Evolutionary conservation across 2,113 vertebrate species (phyloP).

Genomic region (Serranochromis macrocephalus): DNA sequence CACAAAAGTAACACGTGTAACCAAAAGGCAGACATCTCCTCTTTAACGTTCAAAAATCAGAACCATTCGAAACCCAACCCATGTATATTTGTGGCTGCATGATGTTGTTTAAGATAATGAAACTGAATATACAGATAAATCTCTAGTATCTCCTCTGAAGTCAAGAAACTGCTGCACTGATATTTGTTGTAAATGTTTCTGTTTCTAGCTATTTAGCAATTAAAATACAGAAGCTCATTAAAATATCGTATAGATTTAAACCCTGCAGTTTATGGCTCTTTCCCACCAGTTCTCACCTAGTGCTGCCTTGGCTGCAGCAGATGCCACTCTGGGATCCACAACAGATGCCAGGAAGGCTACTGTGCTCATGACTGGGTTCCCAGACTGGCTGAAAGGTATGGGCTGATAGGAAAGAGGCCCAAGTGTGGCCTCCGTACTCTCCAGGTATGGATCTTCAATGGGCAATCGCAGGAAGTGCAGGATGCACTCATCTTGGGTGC

Average conservation of each 20-base stretch:
- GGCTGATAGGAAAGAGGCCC: constrained; percentile 94
- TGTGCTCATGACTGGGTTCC: constrained; percentile 97
- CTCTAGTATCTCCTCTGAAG: neutral
- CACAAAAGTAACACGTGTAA: neutral
- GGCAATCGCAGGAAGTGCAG: constrained; percentile 92
- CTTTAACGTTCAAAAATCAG: fast-evolving
- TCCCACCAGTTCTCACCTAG: constrained; percentile 70
- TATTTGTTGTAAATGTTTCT: neutral
- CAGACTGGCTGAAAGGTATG: constrained; percentile 94
- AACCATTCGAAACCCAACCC: neutral
- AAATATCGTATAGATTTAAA: neutral
- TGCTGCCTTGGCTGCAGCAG: constrained; percentile 89
- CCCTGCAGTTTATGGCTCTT: neutral
- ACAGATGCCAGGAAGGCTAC: constrained; percentile 96
- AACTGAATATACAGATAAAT: neutral
- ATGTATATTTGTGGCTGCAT: neutral
- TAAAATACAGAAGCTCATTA: neutral
- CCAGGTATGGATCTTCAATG: constrained; percentile 93
- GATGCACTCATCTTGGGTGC: constrained; percentile 96
- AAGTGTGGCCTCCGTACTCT: constrained; percentile 83
- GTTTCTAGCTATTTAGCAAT: neutral
- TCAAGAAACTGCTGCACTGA: neutral
- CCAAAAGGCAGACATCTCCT: neutral
- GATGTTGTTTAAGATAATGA: neutral
- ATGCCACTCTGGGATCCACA: constrained; percentile 91